phyloP scores from a whole-genome alignment of 2,888 invertebrate species.

The Conops quadrifasciatus region DNA sequence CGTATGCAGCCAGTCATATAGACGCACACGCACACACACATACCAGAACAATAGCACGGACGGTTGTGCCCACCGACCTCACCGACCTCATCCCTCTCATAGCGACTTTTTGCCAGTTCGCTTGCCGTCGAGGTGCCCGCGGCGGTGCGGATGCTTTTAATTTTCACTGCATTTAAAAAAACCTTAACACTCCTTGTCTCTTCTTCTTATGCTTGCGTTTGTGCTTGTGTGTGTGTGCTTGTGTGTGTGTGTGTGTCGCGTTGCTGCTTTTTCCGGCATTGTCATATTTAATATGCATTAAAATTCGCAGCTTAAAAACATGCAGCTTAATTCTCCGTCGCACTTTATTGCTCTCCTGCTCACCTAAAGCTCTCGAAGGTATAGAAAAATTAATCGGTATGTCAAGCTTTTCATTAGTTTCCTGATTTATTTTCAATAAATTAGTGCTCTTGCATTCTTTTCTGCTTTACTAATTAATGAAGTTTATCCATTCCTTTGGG shows the following conservation, averaged over 20 bases:
- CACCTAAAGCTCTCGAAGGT: too few relatives aligned
- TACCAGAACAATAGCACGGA: neutral
- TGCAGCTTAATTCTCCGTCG: too few relatives aligned
- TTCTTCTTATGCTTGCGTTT: neutral
- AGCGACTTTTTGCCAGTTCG: neutral
- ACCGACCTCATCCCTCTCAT: neutral
- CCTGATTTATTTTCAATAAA: too few relatives aligned
- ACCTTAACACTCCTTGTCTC: neutral
- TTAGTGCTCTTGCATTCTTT: too few relatives aligned
- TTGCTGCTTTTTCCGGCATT: neutral
- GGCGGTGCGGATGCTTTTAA: conserved; percentile 27
- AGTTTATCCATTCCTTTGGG: too few relatives aligned
- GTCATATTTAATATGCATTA: conserved; percentile 36
- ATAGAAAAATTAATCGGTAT: too few relatives aligned
- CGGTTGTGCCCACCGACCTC: too few relatives aligned
- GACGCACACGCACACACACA: neutral
- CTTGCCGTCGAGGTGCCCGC: neutral
- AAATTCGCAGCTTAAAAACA: conserved; percentile 31
- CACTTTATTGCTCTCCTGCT: too few relatives aligned
- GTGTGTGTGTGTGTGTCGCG: neutral
- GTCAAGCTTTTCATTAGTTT: too few relatives aligned
- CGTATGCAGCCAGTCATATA: neutral
- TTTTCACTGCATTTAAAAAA: conserved; percentile 28
- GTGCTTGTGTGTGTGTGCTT: neutral
- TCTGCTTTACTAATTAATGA: too few relatives aligned